phyloP scores from a whole-genome alignment of 2,113 vertebrate species.

The Zosterops japonicus region DNA sequence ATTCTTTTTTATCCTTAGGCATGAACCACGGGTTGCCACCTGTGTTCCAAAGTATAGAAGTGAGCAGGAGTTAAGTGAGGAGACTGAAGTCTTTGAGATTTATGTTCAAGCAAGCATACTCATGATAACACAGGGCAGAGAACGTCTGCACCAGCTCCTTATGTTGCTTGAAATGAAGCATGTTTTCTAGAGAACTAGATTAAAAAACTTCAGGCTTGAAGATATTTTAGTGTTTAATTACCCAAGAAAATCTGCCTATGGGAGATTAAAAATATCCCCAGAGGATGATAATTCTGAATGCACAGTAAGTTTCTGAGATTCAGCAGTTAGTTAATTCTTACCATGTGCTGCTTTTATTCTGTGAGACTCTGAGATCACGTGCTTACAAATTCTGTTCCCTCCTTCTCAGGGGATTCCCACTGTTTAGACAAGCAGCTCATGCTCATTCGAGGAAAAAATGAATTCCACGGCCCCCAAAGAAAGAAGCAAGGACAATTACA shows the following conservation, averaged over 20 bases:
- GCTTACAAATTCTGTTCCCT: background rate
- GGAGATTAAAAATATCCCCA: constrained; percentile 2
- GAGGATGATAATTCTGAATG: background rate
- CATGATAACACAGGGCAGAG: background rate
- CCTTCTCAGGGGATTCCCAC: constrained; percentile 20
- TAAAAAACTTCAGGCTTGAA: background rate
- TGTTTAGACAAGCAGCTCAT: background rate
- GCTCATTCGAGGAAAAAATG: background rate
- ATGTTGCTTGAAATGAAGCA: background rate
- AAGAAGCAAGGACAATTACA: background rate
- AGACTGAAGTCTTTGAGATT: background rate
- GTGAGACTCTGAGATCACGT: background rate
- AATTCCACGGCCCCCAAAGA: background rate
- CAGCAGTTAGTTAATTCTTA: constrained; percentile 43
- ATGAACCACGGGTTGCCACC: background rate
- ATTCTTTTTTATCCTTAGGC: background rate
- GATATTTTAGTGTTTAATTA: constrained; percentile 4
- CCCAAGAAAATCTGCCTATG: background rate
- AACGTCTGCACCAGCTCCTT: background rate
- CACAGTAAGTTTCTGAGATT: constrained; percentile 1
- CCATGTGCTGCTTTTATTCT: constrained; percentile 23
- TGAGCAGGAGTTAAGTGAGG: background rate
- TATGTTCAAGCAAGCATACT: background rate
- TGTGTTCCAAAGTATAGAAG: background rate
- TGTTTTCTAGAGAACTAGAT: background rate